A percentile compares a stretch with the other conserved stretches of the same genome.
Conservation (phyloP, 2,888 invertebrate genomes). For the Marronus borbonicus region DNA sequence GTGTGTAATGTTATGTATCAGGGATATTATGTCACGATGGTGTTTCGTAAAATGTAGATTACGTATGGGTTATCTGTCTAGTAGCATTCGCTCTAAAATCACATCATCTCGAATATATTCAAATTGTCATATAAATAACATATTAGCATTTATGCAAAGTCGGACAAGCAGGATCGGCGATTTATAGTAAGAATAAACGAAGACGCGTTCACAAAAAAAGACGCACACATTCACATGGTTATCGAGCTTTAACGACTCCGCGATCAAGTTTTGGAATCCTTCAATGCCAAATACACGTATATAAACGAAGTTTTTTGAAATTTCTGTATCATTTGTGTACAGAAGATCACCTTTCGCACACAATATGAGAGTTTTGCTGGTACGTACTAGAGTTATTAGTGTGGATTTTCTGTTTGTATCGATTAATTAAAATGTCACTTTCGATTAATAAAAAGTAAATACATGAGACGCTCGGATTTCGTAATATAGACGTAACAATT, state of each 20-base stretch:
- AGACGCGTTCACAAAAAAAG: slow-evolving; percentile 28
- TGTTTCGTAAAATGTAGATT: slow-evolving; percentile 44
- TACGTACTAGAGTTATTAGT: slow-evolving; percentile 42
- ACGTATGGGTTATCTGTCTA: background rate
- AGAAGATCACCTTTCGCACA: slow-evolving; percentile 47
- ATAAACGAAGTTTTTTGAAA: slow-evolving; percentile 49
- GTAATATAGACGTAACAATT: background rate
- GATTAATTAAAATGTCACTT: background rate
- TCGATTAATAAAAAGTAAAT: background rate
- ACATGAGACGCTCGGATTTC: background rate
- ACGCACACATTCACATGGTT: slow-evolving; percentile 26
- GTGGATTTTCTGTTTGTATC: slow-evolving; percentile 12
- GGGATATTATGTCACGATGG: slow-evolving; percentile 33
- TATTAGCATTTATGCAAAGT: slow-evolving; percentile 46
- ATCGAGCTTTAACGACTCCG: slow-evolving; percentile 40
- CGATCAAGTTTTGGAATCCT: slow-evolving; percentile 46
- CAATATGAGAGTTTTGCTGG: slow-evolving; percentile 51
- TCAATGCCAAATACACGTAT: slow-evolving; percentile 50
- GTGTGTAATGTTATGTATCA: slow-evolving; percentile 15
- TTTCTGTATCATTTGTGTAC: slow-evolving; percentile 50
- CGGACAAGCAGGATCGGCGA: slow-evolving; percentile 21
- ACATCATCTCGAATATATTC: slow-evolving; percentile 32
- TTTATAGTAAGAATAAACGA: slow-evolving; percentile 38
- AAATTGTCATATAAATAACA: slow-evolving; percentile 40
- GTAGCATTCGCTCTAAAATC: slow-evolving; percentile 28